These are phyloP conservation scores for Lasioglossum marginatum DNA, from an alignment of 2,888 invertebrate species.

Conservation along the genomic window DNA sequence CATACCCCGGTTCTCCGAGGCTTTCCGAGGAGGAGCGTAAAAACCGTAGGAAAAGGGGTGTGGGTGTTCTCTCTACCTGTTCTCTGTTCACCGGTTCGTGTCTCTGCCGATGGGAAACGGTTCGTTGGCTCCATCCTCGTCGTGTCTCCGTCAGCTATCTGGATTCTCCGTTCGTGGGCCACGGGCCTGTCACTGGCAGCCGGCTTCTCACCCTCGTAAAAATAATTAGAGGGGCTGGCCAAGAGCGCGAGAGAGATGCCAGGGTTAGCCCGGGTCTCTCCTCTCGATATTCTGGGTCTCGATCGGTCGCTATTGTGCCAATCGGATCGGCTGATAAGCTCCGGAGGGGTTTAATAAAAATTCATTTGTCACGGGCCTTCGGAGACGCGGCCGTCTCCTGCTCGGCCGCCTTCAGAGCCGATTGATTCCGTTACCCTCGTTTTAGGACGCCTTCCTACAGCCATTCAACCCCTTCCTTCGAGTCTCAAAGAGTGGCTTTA, in stretches of 20 bases:
- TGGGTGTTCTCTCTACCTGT: constrained; percentile 49
- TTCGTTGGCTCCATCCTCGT: constrained; percentile 55
- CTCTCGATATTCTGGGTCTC: constrained; percentile 56
- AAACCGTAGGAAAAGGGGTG: constrained; percentile 53
- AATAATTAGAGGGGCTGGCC: constrained; percentile 78
- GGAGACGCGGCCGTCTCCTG: constrained; percentile 32
- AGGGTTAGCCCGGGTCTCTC: constrained; percentile 24
- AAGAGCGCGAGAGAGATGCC: constrained; percentile 29
- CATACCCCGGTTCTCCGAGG: constrained; percentile 13
- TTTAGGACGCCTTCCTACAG: background rate
- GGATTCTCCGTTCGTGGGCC: constrained; percentile 47
- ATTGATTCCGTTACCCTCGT: constrained; percentile 20
- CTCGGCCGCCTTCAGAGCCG: constrained; percentile 28
- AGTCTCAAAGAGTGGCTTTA: background rate
- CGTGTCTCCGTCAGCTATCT: constrained; percentile 67
- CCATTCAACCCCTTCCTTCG: constrained; percentile 1
- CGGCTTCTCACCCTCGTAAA: constrained; percentile 82
- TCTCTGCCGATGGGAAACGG: constrained; percentile 58
- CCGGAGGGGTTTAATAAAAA: constrained; percentile 80
- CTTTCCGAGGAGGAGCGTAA: constrained; percentile 55
- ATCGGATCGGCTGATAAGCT: constrained; percentile 80
- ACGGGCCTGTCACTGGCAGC: constrained; percentile 78
- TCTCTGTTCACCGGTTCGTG: constrained; percentile 44
- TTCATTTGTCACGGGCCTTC: constrained; percentile 77
- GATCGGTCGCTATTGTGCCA: constrained; percentile 78